Base-by-base conservation (phyloP, 2,888 invertebrate genomes). In the Aspidiotus destructor region DNA sequence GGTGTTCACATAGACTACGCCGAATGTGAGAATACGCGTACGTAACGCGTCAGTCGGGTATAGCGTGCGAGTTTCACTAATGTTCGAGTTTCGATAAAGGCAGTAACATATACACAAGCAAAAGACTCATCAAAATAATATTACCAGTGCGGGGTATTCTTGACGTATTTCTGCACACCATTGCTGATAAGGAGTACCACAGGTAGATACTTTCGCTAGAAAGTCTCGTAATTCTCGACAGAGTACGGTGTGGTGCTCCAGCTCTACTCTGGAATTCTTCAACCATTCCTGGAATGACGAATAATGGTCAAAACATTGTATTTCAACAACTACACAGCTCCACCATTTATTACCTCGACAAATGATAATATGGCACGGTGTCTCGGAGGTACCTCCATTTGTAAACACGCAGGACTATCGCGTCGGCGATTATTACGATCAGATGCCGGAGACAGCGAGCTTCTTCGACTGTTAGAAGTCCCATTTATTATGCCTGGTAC, bases 221-320 rank as follows among this genome's bases (percentile, higher is more conserved):
- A 83, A 81, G 70, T 82, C 82, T 70, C 79, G 75, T 70, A 82
- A 76, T 73, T 83, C 83, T 65, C 79, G 76, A 67, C 78, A 79
- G 60, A 80, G 71, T 8, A 73, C 72, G 1, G 74, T 70, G 69
- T 75, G 74, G 15, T 75, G 75, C 62, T 77, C 75, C 41, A 77
- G 71, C 71, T 76, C 76, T 52, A 76, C 75, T 54, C 76, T 72
- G 7, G 76, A 76, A 28, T 75, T 74, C 62, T 75, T 73, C 70
- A 77, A 71, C 77, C 77, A 77, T 70, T 76, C 76, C 76, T 76
- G 16, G 17, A 48, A 69, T 28, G 17, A 63, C 13, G 8, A 41
- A 52, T 28, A 61, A 48, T 48, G n/a, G 6, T 48, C n/a, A 48
- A 48, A 48, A 13, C 1, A 28, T 28, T 28, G 28, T 28, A 28